phyloP scores from a whole-genome alignment of 1,140 invertebrate species.

The Monomorium pharaonis region DNA sequence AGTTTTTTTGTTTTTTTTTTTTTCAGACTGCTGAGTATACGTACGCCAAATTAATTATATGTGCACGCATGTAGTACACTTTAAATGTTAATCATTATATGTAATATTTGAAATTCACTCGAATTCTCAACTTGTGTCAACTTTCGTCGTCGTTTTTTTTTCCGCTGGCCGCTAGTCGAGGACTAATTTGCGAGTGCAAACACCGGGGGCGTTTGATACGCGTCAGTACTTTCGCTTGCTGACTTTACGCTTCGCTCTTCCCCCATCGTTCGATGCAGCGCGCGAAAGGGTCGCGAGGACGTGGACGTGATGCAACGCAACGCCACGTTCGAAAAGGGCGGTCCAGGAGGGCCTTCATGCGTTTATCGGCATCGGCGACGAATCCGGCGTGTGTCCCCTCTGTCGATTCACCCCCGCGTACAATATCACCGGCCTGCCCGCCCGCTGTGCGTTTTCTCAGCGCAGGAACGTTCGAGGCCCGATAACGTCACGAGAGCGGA shows the following conservation, averaged over 20 bases:
- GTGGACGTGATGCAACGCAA: slow-evolving; percentile 32
- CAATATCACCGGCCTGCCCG: slow-evolving; percentile 55
- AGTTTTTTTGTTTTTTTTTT: neutral
- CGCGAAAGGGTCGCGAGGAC: slow-evolving; percentile 63
- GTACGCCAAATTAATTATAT: too few relatives aligned
- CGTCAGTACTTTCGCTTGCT: slow-evolving; percentile 32
- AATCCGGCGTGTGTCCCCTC: slow-evolving; percentile 54
- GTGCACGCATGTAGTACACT: too few relatives aligned
- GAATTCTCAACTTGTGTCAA: neutral
- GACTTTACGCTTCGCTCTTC: slow-evolving; percentile 60
- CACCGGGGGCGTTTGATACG: slow-evolving; percentile 35
- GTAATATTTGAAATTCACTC: neutral
- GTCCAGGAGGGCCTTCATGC: slow-evolving; percentile 54
- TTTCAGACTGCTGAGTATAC: neutral
- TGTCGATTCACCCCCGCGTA: slow-evolving; percentile 61
- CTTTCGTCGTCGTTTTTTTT: slow-evolving; percentile 22
- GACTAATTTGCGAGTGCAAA: slow-evolving; percentile 51
- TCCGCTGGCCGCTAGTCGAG: neutral
- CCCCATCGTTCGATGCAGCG: slow-evolving; percentile 49
- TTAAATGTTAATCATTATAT: neutral
- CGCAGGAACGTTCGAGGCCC: slow-evolving; percentile 31
- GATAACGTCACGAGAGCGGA: slow-evolving; percentile 69
- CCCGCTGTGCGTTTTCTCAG: slow-evolving; percentile 51
- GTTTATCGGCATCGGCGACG: slow-evolving; percentile 69
- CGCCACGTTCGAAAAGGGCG: slow-evolving; percentile 52